These are phyloP conservation scores for Drosophila macrothrix DNA, from an alignment of 2,888 invertebrate genomes.

Conservation along the genomic window DNA sequence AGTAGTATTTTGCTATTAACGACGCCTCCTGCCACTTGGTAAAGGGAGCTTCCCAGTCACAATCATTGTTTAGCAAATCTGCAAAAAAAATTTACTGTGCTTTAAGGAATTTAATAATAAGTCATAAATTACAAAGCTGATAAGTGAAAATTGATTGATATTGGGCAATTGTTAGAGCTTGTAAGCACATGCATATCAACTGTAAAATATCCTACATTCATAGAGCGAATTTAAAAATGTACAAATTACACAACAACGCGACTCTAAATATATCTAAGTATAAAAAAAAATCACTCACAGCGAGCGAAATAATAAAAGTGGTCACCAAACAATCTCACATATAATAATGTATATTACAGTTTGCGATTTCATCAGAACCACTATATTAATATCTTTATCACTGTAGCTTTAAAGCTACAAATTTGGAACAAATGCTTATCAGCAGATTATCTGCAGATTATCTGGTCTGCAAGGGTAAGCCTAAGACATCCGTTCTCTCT, in stretches of 20 bases:
- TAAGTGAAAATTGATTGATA: background rate
- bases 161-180: background rate
- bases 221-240: background rate
- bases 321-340: background rate
- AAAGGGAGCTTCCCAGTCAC: background rate
- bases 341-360: background rate
- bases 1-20: conserved; percentile 29
- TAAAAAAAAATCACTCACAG: background rate
- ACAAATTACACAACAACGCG: background rate
- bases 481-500: background rate
- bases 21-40: conserved; percentile 56
- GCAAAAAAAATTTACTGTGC: background rate
- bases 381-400: background rate
- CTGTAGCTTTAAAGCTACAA: background rate
- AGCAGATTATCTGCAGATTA: background rate
- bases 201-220: background rate
- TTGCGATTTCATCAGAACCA: background rate
- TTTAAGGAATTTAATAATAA: background rate
- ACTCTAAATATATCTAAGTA: background rate
- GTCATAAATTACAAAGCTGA: background rate
- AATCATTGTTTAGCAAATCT: conserved; percentile 27
- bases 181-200: too few relatives aligned
- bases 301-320: background rate
- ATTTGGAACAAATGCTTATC: background rate
- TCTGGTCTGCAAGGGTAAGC: background rate